Evolutionary conservation across 2,797 vertebrate species (phyloP).

Genomic region (Eulemur mongoz): DNA sequence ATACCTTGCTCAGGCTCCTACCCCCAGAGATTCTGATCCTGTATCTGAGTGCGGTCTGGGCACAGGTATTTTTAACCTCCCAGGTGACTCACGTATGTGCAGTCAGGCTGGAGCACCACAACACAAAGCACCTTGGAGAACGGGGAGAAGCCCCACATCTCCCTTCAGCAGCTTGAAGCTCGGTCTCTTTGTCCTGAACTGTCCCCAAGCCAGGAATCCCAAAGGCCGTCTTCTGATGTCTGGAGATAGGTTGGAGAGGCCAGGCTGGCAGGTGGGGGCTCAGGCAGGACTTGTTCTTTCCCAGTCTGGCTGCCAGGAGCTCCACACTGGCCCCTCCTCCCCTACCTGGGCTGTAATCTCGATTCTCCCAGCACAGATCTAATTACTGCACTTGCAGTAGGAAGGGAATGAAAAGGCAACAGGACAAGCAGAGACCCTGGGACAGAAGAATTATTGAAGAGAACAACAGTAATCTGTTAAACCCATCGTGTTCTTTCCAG

Average conservation of each 20-base stretch:
- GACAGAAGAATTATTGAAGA: slow-evolving; percentile 50
- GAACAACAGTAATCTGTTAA: background rate
- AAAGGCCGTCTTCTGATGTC: background rate
- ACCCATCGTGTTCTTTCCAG: background rate
- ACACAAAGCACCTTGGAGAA: background rate
- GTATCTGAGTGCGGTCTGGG: background rate
- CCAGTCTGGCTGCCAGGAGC: rapidly evolving
- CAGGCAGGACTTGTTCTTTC: background rate
- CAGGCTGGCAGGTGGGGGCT: background rate
- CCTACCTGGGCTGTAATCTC: background rate
- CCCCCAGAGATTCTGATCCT: background rate
- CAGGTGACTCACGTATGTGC: background rate
- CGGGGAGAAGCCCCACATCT: background rate
- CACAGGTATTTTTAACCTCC: background rate
- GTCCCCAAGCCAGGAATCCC: background rate
- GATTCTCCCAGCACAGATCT: slow-evolving; percentile 24
- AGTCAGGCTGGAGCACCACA: background rate
- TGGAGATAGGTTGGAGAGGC: background rate
- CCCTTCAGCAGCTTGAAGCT: background rate
- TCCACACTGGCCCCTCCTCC: background rate
- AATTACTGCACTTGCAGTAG: slow-evolving; percentile 41
- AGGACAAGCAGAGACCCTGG: background rate
- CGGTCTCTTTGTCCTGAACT: background rate
- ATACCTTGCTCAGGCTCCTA: background rate
- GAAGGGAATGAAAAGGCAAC: background rate